Base-by-base conservation (phyloP, 2,888 invertebrate genomes). In the Pollenia griseotomentosa region DNA sequence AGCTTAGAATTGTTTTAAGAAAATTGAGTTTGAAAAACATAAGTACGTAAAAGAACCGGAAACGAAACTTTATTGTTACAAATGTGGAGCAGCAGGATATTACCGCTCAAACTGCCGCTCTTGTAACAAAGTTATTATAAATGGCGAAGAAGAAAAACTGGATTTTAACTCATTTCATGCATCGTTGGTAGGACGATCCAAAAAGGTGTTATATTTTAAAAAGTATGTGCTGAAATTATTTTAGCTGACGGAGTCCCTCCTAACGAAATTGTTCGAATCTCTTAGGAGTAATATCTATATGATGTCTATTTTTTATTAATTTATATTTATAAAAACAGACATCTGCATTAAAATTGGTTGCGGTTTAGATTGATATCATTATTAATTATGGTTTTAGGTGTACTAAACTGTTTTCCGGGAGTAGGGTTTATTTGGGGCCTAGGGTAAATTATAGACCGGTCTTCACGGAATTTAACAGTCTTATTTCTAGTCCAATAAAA, bases 51-150 rank as follows among this genome's bases (percentile, higher is more conserved):
- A 23, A 42, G 55, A 70, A 55, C 40, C 70, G 33, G 33, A 42
- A 33, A 82, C 16, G 23, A 66, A 33, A 16, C 57, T 66, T 11
- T 68, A 44, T 44, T 66, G 77, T 12, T 66, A 66, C 23, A 44
- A 55, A 19, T 77, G 77, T 23, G 77, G 65, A 19, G 51, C 63
- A 65, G 53, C 51, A 51, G 77, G 77, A 40, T 77, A 19, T 53
- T 77, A 77, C 42, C 51, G 77, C 53, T 73, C 71, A n/a, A 73
- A 73, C 57, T 81, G 70, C 42, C 71, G 63, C 12, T 53, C 19
- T 23, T 68, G 70, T 33, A 79, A 70, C 16, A 70, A 70, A 19
- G 40, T 33, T 5, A 61, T 42, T 16, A 12, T 5, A 6, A 40
- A 65, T 23, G 33, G 12, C 5, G 6, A 33, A 59, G 65, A 46